A percentile compares a stretch with the other conserved stretches of the same genome.
Evolutionary conservation across 2,113 vertebrate species (phyloP).

Genomic region (Chloropsis cyanopogon): DNA sequence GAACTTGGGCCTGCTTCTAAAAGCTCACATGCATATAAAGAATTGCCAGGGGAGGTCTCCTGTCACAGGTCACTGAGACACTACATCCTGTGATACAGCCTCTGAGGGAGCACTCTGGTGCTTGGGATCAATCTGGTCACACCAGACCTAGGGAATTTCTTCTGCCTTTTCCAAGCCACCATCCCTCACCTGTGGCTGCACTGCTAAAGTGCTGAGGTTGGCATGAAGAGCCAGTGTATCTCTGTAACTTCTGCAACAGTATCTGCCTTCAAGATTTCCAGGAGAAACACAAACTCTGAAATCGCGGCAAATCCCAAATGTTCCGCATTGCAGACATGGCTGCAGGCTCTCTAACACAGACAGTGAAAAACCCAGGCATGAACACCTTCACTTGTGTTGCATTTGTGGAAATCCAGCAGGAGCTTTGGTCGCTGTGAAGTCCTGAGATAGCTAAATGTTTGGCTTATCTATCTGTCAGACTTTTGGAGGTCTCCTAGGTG

Average conservation of each 20-base stretch:
- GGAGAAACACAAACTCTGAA: neutral
- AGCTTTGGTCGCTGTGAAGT: neutral
- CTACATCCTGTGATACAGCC: neutral
- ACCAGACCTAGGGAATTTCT: neutral
- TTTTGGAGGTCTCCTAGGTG: neutral
- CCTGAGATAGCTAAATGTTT: neutral
- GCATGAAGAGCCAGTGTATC: neutral
- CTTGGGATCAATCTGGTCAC: neutral
- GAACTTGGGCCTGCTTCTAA: neutral
- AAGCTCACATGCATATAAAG: neutral
- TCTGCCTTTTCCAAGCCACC: neutral
- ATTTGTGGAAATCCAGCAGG: neutral
- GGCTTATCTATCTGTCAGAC: neutral
- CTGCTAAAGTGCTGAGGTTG: neutral
- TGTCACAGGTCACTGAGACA: neutral
- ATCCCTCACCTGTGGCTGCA: accelerated
- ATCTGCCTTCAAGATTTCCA: neutral
- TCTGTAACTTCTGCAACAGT: neutral
- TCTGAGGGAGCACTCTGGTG: neutral
- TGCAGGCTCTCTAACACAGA: neutral
- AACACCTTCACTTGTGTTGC: neutral
- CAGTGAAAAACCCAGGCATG: neutral
- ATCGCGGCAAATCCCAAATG: neutral
- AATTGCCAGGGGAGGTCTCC: neutral
- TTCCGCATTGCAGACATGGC: neutral